Conservation (phyloP, 2,888 invertebrate species). For the Diloba caeruleocephala region DNA sequence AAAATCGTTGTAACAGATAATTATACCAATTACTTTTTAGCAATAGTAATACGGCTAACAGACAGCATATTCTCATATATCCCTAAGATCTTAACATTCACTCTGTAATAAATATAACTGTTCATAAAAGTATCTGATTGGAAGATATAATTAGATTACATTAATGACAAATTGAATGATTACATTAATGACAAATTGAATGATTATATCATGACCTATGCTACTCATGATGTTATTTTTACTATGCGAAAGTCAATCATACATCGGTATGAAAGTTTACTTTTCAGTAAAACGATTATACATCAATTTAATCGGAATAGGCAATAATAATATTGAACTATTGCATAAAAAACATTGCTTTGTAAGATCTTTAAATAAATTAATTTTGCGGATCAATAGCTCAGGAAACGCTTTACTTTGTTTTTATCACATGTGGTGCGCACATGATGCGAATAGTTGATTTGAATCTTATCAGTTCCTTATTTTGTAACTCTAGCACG, state of each 20-base stretch:
- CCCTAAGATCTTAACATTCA: slow-evolving; percentile 33
- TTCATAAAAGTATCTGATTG: not conserved
- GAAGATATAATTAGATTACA: slow-evolving; percentile 1
- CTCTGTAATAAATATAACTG: slow-evolving; percentile 9
- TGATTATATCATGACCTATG: slow-evolving; percentile 34
- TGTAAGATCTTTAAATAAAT: no score
- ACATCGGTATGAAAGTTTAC: no score
- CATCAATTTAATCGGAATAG: no score
- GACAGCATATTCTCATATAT: no score
- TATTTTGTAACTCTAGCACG: slow-evolving; percentile 18
- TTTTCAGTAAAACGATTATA: no score
- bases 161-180: slow-evolving; percentile 19
- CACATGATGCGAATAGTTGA: no score
- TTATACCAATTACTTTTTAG: not conserved
- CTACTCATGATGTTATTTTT: slow-evolving; percentile 16
- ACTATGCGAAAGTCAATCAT: slow-evolving; percentile 8
- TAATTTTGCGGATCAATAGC: no score
- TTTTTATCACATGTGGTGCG: slow-evolving; percentile 1
- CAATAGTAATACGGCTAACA: no score
- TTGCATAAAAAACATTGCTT: slow-evolving; percentile 31
- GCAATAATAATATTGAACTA: slow-evolving; percentile 16
- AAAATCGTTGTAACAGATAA: not conserved
- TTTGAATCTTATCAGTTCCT: no score
- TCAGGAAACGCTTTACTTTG: slow-evolving; percentile 11
- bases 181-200: slow-evolving; percentile 17